Percentiles rank a stretch among this genome's conserved stretches.
phyloP scores from a whole-genome alignment of 2,797 vertebrate genomes.

The Salarias fasciatus region DNA sequence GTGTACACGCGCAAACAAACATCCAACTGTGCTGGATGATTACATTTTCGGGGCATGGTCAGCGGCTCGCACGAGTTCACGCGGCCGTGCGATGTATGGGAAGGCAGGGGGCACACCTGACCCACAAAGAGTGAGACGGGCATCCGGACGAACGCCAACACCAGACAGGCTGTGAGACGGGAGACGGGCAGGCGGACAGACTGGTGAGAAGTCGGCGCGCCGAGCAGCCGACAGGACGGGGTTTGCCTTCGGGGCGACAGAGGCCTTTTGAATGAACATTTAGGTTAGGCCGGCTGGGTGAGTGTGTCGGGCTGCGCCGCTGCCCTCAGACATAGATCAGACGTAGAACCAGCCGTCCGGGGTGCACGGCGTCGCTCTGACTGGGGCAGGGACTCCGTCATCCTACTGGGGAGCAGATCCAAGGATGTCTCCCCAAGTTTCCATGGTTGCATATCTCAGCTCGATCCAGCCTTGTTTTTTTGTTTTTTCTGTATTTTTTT shows the following conservation, averaged over 20 bases:
- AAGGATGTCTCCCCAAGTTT: slow-evolving; percentile 65
- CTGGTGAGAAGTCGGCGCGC: slow-evolving; percentile 13
- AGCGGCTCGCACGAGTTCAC: slow-evolving; percentile 51
- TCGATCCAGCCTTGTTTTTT: slow-evolving; percentile 40
- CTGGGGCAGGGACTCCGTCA: slow-evolving; percentile 37
- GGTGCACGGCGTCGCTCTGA: slow-evolving; percentile 44
- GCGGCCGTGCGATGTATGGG: slow-evolving; percentile 34
- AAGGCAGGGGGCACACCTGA: slow-evolving; percentile 29
- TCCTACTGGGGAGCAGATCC: slow-evolving; percentile 34
- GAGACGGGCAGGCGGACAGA: too few species aligned
- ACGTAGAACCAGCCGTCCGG: slow-evolving; percentile 59
- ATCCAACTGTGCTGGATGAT: slow-evolving; percentile 73
- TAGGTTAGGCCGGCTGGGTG: slow-evolving; percentile 71
- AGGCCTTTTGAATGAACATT: slow-evolving; percentile 67
- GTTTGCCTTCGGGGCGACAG: slow-evolving; percentile 54
- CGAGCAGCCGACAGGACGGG: slow-evolving; percentile 36
- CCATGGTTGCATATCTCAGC: slow-evolving; percentile 53
- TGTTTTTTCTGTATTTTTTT: slow-evolving; percentile 53
- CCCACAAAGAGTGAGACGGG: slow-evolving; percentile 41
- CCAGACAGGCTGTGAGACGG: neutral
- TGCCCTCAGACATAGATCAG: slow-evolving; percentile 63
- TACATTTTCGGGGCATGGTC: slow-evolving; percentile 75
- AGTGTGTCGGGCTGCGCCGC: slow-evolving; percentile 40
- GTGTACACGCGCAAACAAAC: slow-evolving; percentile 71
- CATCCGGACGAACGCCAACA: slow-evolving; percentile 17